Evolutionary conservation across 2,888 invertebrate genomes (phyloP).

Genomic region (Bombylius major): DNA sequence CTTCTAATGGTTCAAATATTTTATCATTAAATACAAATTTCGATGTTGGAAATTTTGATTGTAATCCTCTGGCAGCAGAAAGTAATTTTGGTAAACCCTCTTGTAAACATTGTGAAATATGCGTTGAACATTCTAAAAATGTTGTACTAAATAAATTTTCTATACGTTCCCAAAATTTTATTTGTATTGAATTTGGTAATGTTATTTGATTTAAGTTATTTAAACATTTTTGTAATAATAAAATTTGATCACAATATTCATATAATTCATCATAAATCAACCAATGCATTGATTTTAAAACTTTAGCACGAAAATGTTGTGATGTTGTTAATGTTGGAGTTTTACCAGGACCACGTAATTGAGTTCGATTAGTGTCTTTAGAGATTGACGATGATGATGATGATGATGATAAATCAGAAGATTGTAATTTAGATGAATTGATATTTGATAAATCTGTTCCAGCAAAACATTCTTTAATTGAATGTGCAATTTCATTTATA

Average conservation of each 20-base stretch:
- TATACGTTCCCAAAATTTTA: slow-evolving; percentile 42
- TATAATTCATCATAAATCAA: slow-evolving; percentile 65
- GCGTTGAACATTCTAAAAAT: slow-evolving; percentile 29
- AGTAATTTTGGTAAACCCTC: slow-evolving; percentile 33
- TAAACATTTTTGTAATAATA: slow-evolving; percentile 32
- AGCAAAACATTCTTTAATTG: slow-evolving; percentile 34
- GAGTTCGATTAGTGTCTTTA: slow-evolving; percentile 16
- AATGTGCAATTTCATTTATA: slow-evolving; percentile 32
- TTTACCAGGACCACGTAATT: slow-evolving; percentile 39
- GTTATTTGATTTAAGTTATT: slow-evolving; percentile 24
- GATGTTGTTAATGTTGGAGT: slow-evolving; percentile 41
- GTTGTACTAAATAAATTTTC: slow-evolving; percentile 36
- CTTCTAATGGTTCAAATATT: slow-evolving; percentile 30
- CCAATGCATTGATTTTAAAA: slow-evolving; percentile 85
- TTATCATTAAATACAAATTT: slow-evolving; percentile 29
- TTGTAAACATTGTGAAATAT: slow-evolving; percentile 32
- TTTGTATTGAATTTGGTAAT: slow-evolving; percentile 40
- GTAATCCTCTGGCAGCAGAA: slow-evolving; percentile 26
- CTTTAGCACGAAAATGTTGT: slow-evolving; percentile 44
- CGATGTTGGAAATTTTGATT: slow-evolving; percentile 24
- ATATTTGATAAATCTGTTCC: slow-evolving; percentile 38
- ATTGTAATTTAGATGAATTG: slow-evolving; percentile 37
- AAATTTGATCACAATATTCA: slow-evolving; percentile 52
- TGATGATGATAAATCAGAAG: slow-evolving; percentile 23
- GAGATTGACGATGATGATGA: background rate